Conservation (phyloP, 2,113 vertebrate species). For the Sorex fumeus region DNA sequence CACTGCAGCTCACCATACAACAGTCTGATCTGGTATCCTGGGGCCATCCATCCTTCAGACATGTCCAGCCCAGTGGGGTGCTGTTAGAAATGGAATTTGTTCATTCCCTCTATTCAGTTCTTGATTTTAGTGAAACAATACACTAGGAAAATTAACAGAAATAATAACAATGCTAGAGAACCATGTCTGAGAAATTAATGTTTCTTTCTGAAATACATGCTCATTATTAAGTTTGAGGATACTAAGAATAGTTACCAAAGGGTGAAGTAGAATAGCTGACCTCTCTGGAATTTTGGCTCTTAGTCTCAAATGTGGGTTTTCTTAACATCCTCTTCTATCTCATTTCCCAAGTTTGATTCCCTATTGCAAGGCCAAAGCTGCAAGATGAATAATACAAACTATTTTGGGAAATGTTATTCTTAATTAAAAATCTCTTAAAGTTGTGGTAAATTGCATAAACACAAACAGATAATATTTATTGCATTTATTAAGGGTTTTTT, state of each 20-base stretch:
- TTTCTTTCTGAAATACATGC: conserved; percentile 60
- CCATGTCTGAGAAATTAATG: conserved; percentile 61
- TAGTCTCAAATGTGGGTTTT: conserved; percentile 53
- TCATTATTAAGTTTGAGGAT: conserved; percentile 54
- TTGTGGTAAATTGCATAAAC: background rate
- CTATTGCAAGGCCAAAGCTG: conserved; percentile 39
- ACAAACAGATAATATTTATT: background rate
- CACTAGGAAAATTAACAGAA: conserved; percentile 55
- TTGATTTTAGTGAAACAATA: conserved; percentile 73
- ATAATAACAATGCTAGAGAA: conserved; percentile 49
- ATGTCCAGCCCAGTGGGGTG: conserved; percentile 73
- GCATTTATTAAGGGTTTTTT: conserved; percentile 12
- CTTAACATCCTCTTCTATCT: conserved; percentile 46
- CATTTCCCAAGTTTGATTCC: conserved; percentile 29
- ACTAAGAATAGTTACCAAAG: background rate
- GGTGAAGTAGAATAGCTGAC: conserved; percentile 30
- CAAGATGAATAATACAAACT: conserved; percentile 41
- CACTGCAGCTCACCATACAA: conserved; percentile 63
- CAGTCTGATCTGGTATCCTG: conserved; percentile 73
- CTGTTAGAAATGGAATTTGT: conserved; percentile 79
- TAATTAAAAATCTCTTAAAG: conserved; percentile 43
- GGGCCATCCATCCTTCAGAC: conserved; percentile 78
- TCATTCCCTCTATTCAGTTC: conserved; percentile 65
- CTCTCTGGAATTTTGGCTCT: conserved; percentile 41
- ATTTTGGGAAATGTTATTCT: conserved; percentile 1